Base-by-base conservation (phyloP, 2,797 vertebrate genomes). In the Dromococcyx pavoninus region DNA sequence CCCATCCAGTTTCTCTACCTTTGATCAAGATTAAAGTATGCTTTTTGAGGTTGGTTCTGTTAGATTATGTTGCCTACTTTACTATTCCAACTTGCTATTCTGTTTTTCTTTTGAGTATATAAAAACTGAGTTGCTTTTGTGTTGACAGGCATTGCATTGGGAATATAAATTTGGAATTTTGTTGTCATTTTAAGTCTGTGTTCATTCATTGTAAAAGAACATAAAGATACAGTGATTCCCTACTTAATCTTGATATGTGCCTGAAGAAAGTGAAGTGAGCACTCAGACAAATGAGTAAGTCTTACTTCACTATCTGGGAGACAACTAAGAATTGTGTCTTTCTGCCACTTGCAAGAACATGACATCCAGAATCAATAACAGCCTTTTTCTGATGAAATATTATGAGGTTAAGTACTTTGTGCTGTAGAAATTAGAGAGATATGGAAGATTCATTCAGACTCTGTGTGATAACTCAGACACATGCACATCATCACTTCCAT, bases 21-120 rank as follows among this genome's bases (percentile, higher is more conserved):
- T 94, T 92, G 94, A 95, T 95, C 94, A 96, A 92, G 88, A 97
- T 96, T 91, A 95, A 96, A 96, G 94, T 35, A 51, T 6, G 18
- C n/a, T 89, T 95, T 94, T 80, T 94, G 65, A 92, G 77, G 69
- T 67, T 75, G 73, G 17, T 84, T 73, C 33, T 88, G 39, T 79
- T 88, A 89, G 58, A 86, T 83, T 88, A 75, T 83, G 46, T 75
- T 30, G 28, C 33, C 72, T 93, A 53, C 69, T 91, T 94, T 80
- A 65, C 50, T 71, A 92, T 95, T 93, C 71, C 57, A 48, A 44
- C 94, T 95, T 95, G 50, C 64, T 86, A 74, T 93, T 94, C 94
- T 94, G 88, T 82, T 96, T 96, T 94, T 48, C 82, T 90, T 94
- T 56, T 65, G 65, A 94, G 33, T 33, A 24, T 67, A 95, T 75